Percentiles rank a stretch among this genome's conserved stretches.
Evolutionary conservation across 2,797 vertebrate genomes (phyloP).

Genomic region (Lophotriccus pileatus): DNA sequence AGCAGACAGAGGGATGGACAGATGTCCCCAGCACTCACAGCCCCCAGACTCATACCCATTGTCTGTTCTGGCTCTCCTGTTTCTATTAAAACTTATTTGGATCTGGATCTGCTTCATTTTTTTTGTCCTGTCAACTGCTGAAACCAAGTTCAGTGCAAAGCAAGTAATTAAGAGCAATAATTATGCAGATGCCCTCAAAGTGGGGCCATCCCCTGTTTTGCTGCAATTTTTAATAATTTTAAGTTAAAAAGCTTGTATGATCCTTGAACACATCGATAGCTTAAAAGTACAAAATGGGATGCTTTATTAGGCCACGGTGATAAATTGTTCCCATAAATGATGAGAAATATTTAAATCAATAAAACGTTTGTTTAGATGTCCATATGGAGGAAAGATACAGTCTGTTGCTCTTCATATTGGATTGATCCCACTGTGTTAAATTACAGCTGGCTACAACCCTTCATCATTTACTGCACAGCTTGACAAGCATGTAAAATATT

Average conservation of each 20-base stretch:
- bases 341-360: slow-evolving; percentile 61
- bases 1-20: background rate
- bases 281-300: background rate
- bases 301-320: background rate
- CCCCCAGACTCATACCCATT: accelerated
- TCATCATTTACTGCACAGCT: slow-evolving; percentile 44
- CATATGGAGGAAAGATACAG: slow-evolving; percentile 45
- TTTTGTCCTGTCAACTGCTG: background rate
- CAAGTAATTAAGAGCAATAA: background rate
- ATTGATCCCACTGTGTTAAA: slow-evolving; percentile 42
- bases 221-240: background rate
- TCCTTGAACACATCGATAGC: background rate
- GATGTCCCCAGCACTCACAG: background rate
- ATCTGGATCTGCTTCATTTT: background rate
- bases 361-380: slow-evolving; percentile 22
- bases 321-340: slow-evolving; percentile 40
- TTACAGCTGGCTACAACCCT: slow-evolving; percentile 9
- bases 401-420: slow-evolving; percentile 13
- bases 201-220: background rate
- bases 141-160: background rate
- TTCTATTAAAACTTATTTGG: background rate
- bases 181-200: background rate
- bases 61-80: background rate
- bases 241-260: background rate
- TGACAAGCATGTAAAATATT: slow-evolving; percentile 47